phyloP scores from a whole-genome alignment of 2,113 vertebrate species.

The Gracilinanus agilis region DNA sequence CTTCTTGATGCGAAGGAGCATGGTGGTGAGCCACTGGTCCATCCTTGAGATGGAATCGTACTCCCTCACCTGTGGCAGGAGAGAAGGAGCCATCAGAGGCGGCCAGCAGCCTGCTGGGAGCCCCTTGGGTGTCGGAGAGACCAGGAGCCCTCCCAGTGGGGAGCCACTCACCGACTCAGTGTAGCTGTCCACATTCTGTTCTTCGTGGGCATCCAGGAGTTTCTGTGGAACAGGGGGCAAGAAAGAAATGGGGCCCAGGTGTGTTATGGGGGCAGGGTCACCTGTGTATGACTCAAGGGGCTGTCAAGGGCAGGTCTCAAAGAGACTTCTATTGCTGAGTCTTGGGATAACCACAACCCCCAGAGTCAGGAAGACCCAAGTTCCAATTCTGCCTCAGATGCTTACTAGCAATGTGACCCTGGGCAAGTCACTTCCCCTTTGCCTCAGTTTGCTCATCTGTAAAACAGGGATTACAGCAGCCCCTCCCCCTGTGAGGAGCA shows the following conservation, averaged over 20 bases:
- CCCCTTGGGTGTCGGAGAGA: no score
- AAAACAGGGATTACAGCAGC: no score
- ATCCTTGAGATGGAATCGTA: conserved; percentile 87
- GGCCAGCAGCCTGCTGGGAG: accelerated
- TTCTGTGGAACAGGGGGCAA: conserved; percentile 83
- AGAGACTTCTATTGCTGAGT: no score
- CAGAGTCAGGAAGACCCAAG: no score
- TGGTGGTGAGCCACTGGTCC: conserved; percentile 90
- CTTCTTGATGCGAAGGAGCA: conserved; percentile 89
- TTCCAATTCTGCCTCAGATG: background rate
- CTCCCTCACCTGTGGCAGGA: conserved; percentile 84
- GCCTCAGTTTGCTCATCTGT: background rate
- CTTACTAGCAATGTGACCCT: background rate
- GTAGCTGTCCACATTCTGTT: conserved; percentile 93
- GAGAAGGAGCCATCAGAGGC: background rate
- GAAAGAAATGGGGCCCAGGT: background rate
- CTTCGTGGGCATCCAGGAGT: conserved; percentile 93
- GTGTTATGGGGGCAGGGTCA: no score
- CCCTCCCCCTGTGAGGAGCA: no score
- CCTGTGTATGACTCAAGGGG: no score
- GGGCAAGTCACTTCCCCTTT: background rate
- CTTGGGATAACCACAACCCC: no score
- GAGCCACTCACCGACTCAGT: conserved; percentile 90
- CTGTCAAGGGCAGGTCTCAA: no score
- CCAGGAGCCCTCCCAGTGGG: background rate